Base-by-base conservation (phyloP, 2,797 vertebrate species). In the Gallinago nigripennis region DNA sequence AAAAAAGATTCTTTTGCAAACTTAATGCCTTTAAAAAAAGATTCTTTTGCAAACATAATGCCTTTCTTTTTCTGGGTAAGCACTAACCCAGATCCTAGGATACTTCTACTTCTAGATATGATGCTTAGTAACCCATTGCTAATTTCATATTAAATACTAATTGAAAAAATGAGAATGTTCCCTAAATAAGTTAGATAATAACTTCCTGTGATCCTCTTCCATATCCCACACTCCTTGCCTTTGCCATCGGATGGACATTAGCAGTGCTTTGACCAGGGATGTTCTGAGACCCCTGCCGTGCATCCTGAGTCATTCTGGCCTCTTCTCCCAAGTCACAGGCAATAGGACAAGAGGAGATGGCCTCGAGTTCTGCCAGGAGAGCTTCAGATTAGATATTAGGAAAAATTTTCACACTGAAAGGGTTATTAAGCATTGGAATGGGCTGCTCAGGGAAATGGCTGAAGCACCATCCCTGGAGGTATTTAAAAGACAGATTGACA, bases 271-370 rank as follows among this genome's bases (percentile, higher is more conserved):
- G 54, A 27, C 37, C 77, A 66, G 51, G 4, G 0, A 9, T 27
- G 18, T 35, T 35, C 28, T 4, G 2, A 11, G 37, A 12, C 41
- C 41, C 28, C 39, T 16, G 23, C 50, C 64, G 58, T 21, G 16
- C 41, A 75, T 25, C 37, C 39, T 1, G 0, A 18, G 16, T 14
- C 1, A 0, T 35, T 50, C 0, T 24, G 46, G 23, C 46, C 23
- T 48, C 46, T 48, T 48, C 46, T 48, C 46, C 12, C 12, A 48
- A 23, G 46, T 48, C 46, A 48, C 12, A 24, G 46, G 46, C 46
- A 48, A 24, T 24, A 48, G 46, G 46, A 48, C 23, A 48, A 48
- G 46, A 48, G 46, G 46, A 48, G 23, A 48, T 24, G 12, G 46
- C 46, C 46, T 48, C 4, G 12, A 48, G 46, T 48, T 48, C 23